Evolutionary conservation across 2,113 vertebrate genomes (phyloP).

Genomic region (Caranx ignobilis): DNA sequence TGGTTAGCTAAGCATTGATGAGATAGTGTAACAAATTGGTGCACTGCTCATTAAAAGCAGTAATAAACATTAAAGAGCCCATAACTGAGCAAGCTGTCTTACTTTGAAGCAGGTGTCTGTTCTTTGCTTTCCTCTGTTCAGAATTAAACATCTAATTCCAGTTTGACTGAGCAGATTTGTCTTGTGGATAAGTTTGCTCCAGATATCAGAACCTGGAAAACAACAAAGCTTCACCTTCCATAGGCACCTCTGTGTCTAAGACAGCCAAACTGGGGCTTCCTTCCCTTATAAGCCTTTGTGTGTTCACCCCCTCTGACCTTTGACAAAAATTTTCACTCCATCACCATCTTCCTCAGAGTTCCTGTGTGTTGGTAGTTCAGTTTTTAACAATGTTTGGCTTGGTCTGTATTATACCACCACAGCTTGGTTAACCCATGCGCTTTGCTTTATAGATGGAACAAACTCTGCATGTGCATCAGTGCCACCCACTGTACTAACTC

Average conservation of each 20-base stretch:
- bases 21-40: not conserved
- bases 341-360: not conserved
- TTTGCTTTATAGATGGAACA: not conserved
- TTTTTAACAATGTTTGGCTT: not conserved
- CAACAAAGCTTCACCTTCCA: not conserved
- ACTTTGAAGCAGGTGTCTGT: slow-evolving; percentile 11
- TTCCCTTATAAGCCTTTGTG: not conserved
- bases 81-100: slow-evolving; percentile 4
- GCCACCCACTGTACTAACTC: not conserved
- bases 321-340: no score
- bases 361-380: not conserved
- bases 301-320: not conserved
- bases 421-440: not conserved
- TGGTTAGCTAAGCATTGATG: slow-evolving; percentile 18
- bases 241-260: not conserved
- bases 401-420: no score
- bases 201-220: not conserved
- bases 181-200: not conserved
- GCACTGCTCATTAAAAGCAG: slow-evolving; percentile 25
- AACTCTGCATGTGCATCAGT: slow-evolving; percentile 5
- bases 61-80: slow-evolving; percentile 9
- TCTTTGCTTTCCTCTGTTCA: not conserved
- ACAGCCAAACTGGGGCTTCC: not conserved
- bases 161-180: not conserved
- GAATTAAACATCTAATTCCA: not conserved